Evolutionary conservation across 2,888 invertebrate species (phyloP), one percentile per base, ranked within the genome.

Genomic region (Eupithecia centaureata): DNA sequence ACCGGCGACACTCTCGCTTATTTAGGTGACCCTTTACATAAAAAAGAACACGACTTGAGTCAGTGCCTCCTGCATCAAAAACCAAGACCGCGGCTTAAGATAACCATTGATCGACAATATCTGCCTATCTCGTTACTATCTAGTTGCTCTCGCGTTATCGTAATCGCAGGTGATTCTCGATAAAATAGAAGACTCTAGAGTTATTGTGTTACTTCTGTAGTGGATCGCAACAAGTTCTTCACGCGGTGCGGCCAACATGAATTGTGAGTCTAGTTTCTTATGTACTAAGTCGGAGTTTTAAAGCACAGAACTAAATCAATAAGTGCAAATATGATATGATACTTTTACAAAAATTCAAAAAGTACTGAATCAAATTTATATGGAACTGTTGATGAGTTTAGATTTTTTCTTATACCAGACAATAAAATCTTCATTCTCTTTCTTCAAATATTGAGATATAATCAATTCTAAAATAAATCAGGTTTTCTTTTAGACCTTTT

Each of bases 91-190:
- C 61, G 65, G 57, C 69, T 79, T 73, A 77, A 76, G 86, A 87
- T 86, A 87, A 81, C 70, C 65, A 71, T 77, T 88, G 90, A 91
- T 86, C 77, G 87, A 86, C 88, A 85, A 82, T 90, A 90, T 91
- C 90, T 81, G 60, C 74, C 73, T 82, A 86, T 86, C 84, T 82
- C 58, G 73, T 52, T 61, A 27, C 28, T 54, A 54, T 54, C 52
- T 54, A n/a, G 64, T 63, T 59, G 73, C 76, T 79, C 80, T 67
- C 77, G 82, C 83, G 79, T 83, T 91, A 91, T 91, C 91, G 68
- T 32, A 72, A 68, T 62, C 73, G 71, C 61, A 68, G 86, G 86
- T 87, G 86, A 73, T 79, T 86, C 83, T 83, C 84, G 90, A 91
- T 92, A 91, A 90, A 91, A 89, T 90, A 87, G 87, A 85, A 82